phyloP scores from a whole-genome alignment of 2,888 invertebrate genomes.

The Tryphoninae sp. region DNA sequence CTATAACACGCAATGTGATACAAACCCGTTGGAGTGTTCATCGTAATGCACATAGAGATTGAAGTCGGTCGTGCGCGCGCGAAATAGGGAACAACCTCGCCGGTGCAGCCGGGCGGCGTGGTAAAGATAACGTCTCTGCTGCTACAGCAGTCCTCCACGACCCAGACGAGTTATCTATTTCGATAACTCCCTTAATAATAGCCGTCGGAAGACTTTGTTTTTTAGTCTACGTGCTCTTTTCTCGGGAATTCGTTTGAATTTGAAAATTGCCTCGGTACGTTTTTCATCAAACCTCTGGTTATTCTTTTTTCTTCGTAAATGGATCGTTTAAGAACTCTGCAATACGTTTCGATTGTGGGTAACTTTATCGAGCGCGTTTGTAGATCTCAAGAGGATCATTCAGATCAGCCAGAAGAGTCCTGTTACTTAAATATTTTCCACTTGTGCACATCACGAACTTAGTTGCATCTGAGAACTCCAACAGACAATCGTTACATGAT shows the following conservation, averaged over 20 bases:
- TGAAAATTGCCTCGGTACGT: conserved; percentile 41
- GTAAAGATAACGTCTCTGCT: too few species aligned
- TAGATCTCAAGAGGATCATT: conserved; percentile 22
- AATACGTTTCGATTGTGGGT: conserved; percentile 38
- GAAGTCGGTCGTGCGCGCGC: too few species aligned
- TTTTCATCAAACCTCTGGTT: conserved; percentile 47
- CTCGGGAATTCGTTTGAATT: background rate
- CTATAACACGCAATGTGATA: too few species aligned
- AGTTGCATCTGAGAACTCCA: conserved; percentile 7
- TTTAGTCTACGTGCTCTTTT: too few species aligned
- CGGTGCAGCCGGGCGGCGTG: too few species aligned
- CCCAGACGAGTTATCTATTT: too few species aligned
- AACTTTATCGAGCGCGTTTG: conserved; percentile 8
- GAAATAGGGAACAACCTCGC: too few species aligned
- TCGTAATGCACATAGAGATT: too few species aligned
- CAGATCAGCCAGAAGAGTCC: background rate
- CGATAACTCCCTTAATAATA: too few species aligned
- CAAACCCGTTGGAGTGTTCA: too few species aligned
- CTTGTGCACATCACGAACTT: conserved; percentile 4
- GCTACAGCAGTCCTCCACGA: too few species aligned
- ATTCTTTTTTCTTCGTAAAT: conserved; percentile 21
- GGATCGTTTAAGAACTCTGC: conserved; percentile 24
- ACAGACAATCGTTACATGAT: background rate
- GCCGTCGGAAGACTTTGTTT: too few species aligned
- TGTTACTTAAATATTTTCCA: conserved; percentile 46